Evolutionary conservation across 2,888 invertebrate species (phyloP), one percentile per base, ranked within the genome.

Genomic region (Drosophila imparisetae): DNA sequence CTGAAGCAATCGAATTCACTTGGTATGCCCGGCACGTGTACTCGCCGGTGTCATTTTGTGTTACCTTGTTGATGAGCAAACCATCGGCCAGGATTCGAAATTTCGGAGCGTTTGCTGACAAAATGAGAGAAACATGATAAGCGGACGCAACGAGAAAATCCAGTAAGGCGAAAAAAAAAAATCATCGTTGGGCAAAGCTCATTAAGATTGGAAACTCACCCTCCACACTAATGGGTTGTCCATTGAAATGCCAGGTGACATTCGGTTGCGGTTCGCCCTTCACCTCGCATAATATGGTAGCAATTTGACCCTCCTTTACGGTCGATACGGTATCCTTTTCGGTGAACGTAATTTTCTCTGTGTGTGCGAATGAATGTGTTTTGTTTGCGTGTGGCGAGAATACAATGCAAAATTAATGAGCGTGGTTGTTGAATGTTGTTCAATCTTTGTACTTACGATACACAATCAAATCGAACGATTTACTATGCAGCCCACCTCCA

Each of bases 1-100:
- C 94, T 77, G 94, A 94, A 72, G 93, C 94, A 80, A 93, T 93
- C 66, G 92, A 91, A 72, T 93, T 93, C 68, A 93, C 92, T 91
- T 95, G 95, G 82, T 93, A 93, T 58, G 95, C 95, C 83, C 94
- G 93, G 91, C 95, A 95, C 79, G 93, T 93, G 92, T 95, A 95
- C 80, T 93, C 94, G 79, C 94, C 94, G 76, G 93, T 94, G 90
- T 95, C 94, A 67, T 93, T 93, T 78, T 94, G 93, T 45, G 94
- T 93, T 66, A 94, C 94, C 84, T 94, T 94, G 86, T 93, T 93
- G 87, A 95, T 94, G 81, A 93, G 91, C 78, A 95, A 93, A 70
- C 95, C 95, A 89, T 94, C 94, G 71, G 93, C 94, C 75, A 94
- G 92, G 81, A 93, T 92, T 72, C 92, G 91, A 82, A 93, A 94